Evolutionary conservation across 2,113 vertebrate genomes (phyloP).

Genomic region (Pseudorhombus dupliciocellatus): DNA sequence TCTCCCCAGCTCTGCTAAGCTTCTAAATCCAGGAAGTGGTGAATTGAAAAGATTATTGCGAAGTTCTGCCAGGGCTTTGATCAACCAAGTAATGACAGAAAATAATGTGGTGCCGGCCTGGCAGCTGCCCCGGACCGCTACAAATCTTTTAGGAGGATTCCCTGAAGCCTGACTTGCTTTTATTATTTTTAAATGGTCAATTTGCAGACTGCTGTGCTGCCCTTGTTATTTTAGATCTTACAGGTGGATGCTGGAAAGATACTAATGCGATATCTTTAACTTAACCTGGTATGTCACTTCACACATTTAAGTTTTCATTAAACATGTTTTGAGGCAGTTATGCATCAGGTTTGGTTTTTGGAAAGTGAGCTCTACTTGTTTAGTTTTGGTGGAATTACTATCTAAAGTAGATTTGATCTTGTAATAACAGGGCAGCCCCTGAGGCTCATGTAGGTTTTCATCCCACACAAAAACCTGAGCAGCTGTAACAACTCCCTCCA

Average conservation of each 20-base stretch:
- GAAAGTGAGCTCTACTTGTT: background rate
- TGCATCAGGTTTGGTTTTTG: background rate
- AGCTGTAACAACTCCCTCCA: constrained; percentile 63
- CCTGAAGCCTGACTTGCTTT: constrained; percentile 8
- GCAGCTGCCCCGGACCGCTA: constrained; percentile 37
- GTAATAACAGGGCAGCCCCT: constrained; percentile 64
- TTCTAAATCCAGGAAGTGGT: constrained; percentile 40
- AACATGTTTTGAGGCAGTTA: background rate
- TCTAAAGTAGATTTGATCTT: constrained; percentile 46
- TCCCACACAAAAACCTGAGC: constrained; percentile 42
- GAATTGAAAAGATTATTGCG: constrained; percentile 65
- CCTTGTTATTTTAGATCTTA: background rate
- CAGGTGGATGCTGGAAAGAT: background rate
- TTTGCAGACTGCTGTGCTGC: background rate
- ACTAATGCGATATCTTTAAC: background rate
- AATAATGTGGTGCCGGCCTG: constrained; percentile 68
- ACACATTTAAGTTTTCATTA: background rate
- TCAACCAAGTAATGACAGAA: constrained; percentile 77
- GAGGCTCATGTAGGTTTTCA: constrained; percentile 51
- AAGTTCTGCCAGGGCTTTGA: constrained; percentile 78
- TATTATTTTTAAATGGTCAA: background rate
- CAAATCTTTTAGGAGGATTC: constrained; percentile 42
- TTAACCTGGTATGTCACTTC: background rate
- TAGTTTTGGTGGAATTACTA: constrained; percentile 21
- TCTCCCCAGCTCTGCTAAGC: constrained; percentile 30